phyloP scores from a whole-genome alignment of 2,888 invertebrate genomes.

The Liopterus haemorrhoidalis region DNA sequence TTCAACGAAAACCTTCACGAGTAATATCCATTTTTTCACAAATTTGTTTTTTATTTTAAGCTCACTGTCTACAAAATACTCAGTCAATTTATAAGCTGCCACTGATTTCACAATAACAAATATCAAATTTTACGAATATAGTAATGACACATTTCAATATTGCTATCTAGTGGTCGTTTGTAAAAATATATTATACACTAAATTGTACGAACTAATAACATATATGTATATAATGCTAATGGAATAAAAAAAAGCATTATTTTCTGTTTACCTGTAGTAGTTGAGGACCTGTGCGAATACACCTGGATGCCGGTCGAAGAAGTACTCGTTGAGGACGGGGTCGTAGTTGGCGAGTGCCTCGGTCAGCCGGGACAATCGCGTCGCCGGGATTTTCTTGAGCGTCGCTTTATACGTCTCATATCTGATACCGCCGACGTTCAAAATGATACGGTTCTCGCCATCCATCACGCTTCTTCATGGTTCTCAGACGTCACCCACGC shows the following conservation, averaged over 20 bases:
- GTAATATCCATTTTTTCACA: too few relatives aligned
- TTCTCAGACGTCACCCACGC: constrained; percentile 18
- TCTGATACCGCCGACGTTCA: constrained; percentile 87
- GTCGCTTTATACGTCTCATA: constrained; percentile 75
- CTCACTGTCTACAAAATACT: too few relatives aligned
- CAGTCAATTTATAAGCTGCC: too few relatives aligned
- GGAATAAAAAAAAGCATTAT: constrained; percentile 10
- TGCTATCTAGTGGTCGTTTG: too few relatives aligned
- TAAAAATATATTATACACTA: too few relatives aligned
- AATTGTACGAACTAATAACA: too few relatives aligned
- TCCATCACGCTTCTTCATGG: constrained; percentile 54
- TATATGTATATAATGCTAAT: constrained; percentile 9
- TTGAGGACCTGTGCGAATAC: constrained; percentile 85
- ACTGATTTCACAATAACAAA: too few relatives aligned
- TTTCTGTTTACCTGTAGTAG: constrained; percentile 62
- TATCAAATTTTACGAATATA: too few relatives aligned
- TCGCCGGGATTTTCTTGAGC: constrained; percentile 84
- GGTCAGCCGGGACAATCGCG: constrained; percentile 72
- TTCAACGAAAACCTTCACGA: too few relatives aligned
- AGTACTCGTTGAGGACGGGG: constrained; percentile 82
- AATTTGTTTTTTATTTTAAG: too few relatives aligned
- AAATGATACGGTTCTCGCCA: constrained; percentile 87
- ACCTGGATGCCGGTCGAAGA: constrained; percentile 81
- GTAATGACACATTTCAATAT: too few relatives aligned
- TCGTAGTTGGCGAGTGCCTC: constrained; percentile 86